These are phyloP conservation scores for Drosophila cognata DNA, from an alignment of 2,888 invertebrate species.

Conservation along the genomic window DNA sequence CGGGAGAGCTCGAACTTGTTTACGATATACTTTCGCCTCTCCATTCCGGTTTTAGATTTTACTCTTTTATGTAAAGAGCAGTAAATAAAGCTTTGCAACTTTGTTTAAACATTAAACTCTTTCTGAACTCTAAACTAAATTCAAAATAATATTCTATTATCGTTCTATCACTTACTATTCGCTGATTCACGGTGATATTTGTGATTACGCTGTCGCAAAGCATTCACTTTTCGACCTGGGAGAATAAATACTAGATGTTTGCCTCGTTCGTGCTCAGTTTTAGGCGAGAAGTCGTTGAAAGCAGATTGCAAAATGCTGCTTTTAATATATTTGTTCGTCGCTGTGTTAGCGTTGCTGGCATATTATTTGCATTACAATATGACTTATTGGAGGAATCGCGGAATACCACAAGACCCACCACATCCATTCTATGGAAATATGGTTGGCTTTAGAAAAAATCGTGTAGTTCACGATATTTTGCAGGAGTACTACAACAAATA, in stretches of 20 bases:
- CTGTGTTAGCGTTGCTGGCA: conserved; percentile 45
- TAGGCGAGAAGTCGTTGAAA: not conserved
- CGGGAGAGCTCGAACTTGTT: not conserved
- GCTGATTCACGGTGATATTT: not conserved
- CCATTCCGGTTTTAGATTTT: not conserved
- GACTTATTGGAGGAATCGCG: conserved; percentile 53
- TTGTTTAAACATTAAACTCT: not conserved
- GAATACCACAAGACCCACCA: conserved; percentile 52
- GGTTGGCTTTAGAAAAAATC: conserved; percentile 46
- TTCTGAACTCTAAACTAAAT: not conserved
- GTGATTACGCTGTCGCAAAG: fast-evolving
- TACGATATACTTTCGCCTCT: not conserved
- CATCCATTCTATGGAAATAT: conserved; percentile 55
- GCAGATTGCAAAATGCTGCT: conserved; percentile 31
- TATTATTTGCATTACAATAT: conserved; percentile 43
- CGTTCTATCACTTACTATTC: too few relatives aligned
- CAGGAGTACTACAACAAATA: conserved; percentile 59
- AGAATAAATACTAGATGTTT: not conserved
- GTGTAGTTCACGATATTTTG: conserved; percentile 30
- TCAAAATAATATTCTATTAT: not conserved
- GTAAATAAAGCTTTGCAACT: not conserved
- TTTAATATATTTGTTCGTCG: conserved; percentile 52
- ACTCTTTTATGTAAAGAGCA: not conserved
- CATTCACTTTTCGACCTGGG: too few relatives aligned
- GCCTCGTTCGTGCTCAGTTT: conserved; percentile 9